These are phyloP conservation scores for Bagarius yarrelli DNA, from an alignment of 2,113 vertebrate genomes.

Conservation along the genomic window DNA sequence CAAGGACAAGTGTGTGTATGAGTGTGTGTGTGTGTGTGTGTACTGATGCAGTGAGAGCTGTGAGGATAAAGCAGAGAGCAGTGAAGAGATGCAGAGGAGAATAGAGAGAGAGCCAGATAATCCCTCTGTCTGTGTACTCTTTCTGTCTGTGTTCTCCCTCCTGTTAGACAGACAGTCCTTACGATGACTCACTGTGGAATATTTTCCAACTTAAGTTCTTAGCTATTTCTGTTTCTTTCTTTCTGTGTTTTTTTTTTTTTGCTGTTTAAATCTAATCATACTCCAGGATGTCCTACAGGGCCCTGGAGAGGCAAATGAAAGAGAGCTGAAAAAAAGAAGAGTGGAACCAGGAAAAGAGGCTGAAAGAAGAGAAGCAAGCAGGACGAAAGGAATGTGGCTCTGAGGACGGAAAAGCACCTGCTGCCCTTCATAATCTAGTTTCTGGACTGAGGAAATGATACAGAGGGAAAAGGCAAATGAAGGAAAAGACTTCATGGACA, in stretches of 20 bases:
- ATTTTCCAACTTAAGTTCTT: slow-evolving; percentile 40
- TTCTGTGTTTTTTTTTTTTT: slow-evolving; percentile 6
- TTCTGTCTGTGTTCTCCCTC: slow-evolving; percentile 46
- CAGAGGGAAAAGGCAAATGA: slow-evolving; percentile 10
- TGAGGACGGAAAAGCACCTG: slow-evolving; percentile 66
- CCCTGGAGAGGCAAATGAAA: slow-evolving; percentile 19
- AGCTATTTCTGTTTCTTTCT: slow-evolving; percentile 40
- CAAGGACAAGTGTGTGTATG: slow-evolving; percentile 43
- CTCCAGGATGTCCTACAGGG: slow-evolving; percentile 22
- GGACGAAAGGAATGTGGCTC: slow-evolving; percentile 58
- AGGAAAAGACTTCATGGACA: background rate
- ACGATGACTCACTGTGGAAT: slow-evolving; percentile 25
- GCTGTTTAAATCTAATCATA: slow-evolving; percentile 2
- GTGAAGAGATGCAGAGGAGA: slow-evolving; percentile 57
- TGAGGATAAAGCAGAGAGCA: slow-evolving; percentile 54
- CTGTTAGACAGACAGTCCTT: slow-evolving; percentile 43
- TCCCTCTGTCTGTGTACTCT: slow-evolving; percentile 47
- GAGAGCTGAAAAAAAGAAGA: slow-evolving; percentile 34
- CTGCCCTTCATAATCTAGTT: slow-evolving; percentile 61
- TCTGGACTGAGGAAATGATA: slow-evolving; percentile 50
- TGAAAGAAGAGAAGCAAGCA: slow-evolving; percentile 40
- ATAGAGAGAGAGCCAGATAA: slow-evolving; percentile 51
- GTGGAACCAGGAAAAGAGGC: slow-evolving; percentile 20
- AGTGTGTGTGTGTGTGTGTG: slow-evolving; percentile 56
- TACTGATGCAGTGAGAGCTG: slow-evolving; percentile 67